Percentiles rank a stretch among this genome's conserved stretches.
phyloP scores from a whole-genome alignment of 2,113 vertebrate species.

The Seriola dumerili region DNA sequence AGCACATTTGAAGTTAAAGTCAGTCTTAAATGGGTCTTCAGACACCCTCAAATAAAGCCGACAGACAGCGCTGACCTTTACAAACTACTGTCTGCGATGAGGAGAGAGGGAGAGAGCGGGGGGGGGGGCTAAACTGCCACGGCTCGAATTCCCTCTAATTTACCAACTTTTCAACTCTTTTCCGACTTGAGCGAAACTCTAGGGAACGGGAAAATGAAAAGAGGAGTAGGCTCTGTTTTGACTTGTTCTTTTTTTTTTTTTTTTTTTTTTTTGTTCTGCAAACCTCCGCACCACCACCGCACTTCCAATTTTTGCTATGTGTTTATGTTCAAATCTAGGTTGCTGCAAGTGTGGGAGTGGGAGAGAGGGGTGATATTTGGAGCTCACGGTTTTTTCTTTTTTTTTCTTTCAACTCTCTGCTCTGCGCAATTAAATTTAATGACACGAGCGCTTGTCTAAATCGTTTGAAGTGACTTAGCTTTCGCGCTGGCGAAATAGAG shows the following conservation, averaged over 20 bases:
- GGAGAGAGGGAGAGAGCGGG: not conserved
- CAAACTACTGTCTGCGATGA: conserved; percentile 62
- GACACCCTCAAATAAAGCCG: conserved; percentile 74
- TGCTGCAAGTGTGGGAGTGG: conserved; percentile 19
- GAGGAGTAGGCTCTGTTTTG: conserved; percentile 41
- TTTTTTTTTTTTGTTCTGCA: not conserved
- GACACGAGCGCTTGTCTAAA: conserved; percentile 38
- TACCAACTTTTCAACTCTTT: conserved; percentile 65
- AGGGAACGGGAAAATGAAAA: conserved; percentile 28
- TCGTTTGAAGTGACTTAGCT: conserved; percentile 47
- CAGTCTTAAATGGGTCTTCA: conserved; percentile 82
- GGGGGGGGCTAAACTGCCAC: not conserved
- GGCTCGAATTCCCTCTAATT: conserved; percentile 60
- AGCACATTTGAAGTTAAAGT: conserved; percentile 83
- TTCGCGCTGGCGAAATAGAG: conserved; percentile 45
- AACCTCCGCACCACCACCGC: not conserved
- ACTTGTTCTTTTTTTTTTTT: conserved; percentile 10
- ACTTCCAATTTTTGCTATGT: conserved; percentile 21
- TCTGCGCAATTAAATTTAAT: conserved; percentile 62
- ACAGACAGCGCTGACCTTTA: conserved; percentile 78
- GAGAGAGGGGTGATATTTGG: conserved; percentile 27
- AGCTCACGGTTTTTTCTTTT: conserved; percentile 19
- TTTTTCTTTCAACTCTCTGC: not conserved
- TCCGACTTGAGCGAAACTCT: conserved; percentile 47
- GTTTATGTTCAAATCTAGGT: conserved; percentile 61